A percentile compares a stretch with the other conserved stretches of the same genome.
Evolutionary conservation across 2,113 vertebrate genomes (phyloP).

Genomic region (Tenrec ecaudatus): DNA sequence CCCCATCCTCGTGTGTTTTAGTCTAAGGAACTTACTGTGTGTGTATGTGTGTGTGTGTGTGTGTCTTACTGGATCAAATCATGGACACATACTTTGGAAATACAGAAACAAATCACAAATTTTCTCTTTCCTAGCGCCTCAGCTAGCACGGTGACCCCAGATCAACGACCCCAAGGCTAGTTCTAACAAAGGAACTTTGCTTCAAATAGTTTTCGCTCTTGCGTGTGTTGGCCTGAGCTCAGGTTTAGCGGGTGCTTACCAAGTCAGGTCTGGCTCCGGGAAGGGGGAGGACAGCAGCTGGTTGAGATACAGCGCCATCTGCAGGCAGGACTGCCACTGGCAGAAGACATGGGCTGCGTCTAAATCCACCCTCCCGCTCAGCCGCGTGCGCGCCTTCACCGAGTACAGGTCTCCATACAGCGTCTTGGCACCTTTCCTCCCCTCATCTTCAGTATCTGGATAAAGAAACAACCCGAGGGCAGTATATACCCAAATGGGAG

Average conservation of each 20-base stretch:
- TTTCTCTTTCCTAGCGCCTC: constrained; percentile 7
- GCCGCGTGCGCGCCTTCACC: constrained; percentile 80
- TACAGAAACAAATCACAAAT: constrained; percentile 3
- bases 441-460: constrained; percentile 60
- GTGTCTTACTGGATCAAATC: not conserved
- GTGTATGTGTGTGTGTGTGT: too few relatives aligned
- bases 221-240: too few relatives aligned
- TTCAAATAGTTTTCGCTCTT: not conserved
- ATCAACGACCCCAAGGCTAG: not conserved
- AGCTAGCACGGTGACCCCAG: not conserved
- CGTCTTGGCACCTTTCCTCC: constrained; percentile 47
- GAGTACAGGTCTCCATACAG: constrained; percentile 78
- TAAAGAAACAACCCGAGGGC: constrained; percentile 24
- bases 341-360: constrained; percentile 91
- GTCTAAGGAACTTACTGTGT: not conserved
- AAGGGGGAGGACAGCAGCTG: constrained; percentile 92
- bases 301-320: constrained; percentile 92
- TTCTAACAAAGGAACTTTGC: not conserved
- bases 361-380: constrained; percentile 84
- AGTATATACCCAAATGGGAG: not conserved
- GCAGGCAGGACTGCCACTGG: constrained; percentile 97
- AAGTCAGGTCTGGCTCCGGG: constrained; percentile 88
- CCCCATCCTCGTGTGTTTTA: not conserved
- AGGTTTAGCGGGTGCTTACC: constrained; percentile 84
- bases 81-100: not conserved